Evolutionary conservation across 2,113 vertebrate species (phyloP).

Genomic region (Nettapus auritus): DNA sequence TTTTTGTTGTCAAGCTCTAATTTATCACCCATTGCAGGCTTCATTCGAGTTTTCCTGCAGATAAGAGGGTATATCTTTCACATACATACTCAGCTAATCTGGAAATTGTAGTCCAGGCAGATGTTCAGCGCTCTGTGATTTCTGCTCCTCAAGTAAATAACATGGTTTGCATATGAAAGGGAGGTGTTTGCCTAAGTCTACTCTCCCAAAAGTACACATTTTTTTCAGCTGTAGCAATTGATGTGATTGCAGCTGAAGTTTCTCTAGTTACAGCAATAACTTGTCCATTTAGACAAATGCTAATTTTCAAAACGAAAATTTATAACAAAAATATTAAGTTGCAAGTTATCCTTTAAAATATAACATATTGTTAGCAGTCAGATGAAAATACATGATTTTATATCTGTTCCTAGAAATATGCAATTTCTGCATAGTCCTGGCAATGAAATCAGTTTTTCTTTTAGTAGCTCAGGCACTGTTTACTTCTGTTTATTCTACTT

Average conservation of each 20-base stretch:
- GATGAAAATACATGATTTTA: background rate
- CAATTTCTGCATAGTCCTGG: background rate
- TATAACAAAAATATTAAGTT: background rate
- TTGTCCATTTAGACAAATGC: background rate
- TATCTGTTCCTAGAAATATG: background rate
- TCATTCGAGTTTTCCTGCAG: background rate
- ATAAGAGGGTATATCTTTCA: background rate
- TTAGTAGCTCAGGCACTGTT: background rate
- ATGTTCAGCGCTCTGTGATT: background rate
- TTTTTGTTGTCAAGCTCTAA: background rate
- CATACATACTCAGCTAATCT: background rate
- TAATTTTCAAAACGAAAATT: background rate
- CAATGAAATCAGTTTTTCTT: background rate
- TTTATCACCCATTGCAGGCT: background rate
- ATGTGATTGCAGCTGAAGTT: background rate
- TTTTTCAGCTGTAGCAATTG: background rate
- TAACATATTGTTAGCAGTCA: background rate
- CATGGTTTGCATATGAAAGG: background rate
- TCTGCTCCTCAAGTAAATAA: background rate
- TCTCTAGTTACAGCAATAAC: background rate
- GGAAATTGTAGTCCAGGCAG: background rate
- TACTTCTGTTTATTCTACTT: background rate
- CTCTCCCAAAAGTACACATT: fast-evolving
- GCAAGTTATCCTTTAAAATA: background rate
- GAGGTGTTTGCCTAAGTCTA: background rate